Percentiles rank a stretch among this genome's conserved stretches.
Evolutionary conservation across 2,888 invertebrate genomes (phyloP).

Genomic region (Zootermopsis nevadensis): DNA sequence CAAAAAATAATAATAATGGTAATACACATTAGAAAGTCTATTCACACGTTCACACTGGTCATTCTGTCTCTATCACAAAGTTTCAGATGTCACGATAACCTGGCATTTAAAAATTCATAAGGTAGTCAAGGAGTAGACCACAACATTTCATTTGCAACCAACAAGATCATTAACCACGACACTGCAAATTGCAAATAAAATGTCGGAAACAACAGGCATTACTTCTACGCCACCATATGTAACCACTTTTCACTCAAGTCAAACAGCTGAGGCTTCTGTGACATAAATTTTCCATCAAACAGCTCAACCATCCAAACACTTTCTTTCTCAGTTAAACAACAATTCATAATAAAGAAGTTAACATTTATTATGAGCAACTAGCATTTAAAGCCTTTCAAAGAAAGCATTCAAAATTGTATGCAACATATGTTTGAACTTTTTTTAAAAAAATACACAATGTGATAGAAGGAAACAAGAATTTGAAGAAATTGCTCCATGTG

Average conservation of each 20-base stretch:
- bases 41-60: constrained; percentile 30
- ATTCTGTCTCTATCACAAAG: constrained; percentile 6
- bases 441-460: constrained; percentile 37
- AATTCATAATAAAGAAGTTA: constrained; percentile 40
- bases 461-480: constrained; percentile 39
- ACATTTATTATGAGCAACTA: constrained; percentile 46
- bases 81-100: constrained; percentile 20
- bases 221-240: neutral
- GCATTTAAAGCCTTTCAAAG: constrained; percentile 44
- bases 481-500: constrained; percentile 33
- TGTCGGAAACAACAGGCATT: neutral
- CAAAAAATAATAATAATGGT: constrained; percentile 7
- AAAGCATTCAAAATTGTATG: constrained; percentile 38
- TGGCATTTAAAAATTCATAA: neutral
- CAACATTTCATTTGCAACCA: neutral
- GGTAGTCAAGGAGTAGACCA: neutral
- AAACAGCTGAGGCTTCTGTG: neutral
- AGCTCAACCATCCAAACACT: constrained; percentile 31
- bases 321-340: constrained; percentile 32
- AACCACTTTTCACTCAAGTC: neutral
- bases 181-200: neutral
- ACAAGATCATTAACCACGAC: neutral
- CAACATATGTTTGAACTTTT: constrained; percentile 28
- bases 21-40: constrained; percentile 24
- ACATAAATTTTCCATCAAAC: neutral